Evolutionary conservation across 2,797 vertebrate species (phyloP), one percentile per base, ranked within the genome.

Genomic region (Taeniopygia guttata): DNA sequence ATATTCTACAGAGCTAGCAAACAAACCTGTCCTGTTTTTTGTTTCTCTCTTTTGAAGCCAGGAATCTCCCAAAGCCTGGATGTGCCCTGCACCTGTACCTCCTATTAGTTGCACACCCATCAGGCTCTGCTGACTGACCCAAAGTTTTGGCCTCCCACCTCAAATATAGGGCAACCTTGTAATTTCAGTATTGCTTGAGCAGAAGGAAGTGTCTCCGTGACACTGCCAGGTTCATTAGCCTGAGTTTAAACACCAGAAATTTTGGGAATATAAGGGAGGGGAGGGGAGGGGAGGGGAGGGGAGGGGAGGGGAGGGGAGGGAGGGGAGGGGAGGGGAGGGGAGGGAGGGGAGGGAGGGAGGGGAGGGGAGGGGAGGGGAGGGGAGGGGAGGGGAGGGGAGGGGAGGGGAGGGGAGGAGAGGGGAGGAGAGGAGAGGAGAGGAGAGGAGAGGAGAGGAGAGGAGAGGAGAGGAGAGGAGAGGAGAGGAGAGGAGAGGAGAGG

Each of bases 81-180:
- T 25, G n/a, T 66, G 54, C 10, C 34, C 59, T 26, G 36, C n/a
- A 25, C 29, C 40, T n/a, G n/a, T n/a, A n/a, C 10, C 45, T 52
- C 38, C 51, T 55, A 1, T 9, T 1, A 0, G 7, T 3, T 49
- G 19, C n/a, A 67, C 25, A 34, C 6, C 51, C 64, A 18, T 9
- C 34, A 49, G 49, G 13, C 14, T 79, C 59, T 54, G 52, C 42
- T 36, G 25, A 7, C 25, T 43, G 27, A 32, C 43, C 38, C 1
- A 0, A 27, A 16, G 36, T 67, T 87, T 82, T 59, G 30, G 5
- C 26, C 29, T 70, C 29, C 17, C 54, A 12, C 16, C 29, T 45
- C 42, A 64, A 54, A 45, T 42, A 42, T 8, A 15, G 36, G 12
- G 26, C 22, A 81, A 29, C 3, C 1, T 42, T 32, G 8, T 36